Percentiles rank a stretch among this genome's conserved stretches.
These are phyloP conservation scores for Pachyrhynchus sulphureomaculatus DNA, from an alignment of 1,140 invertebrate species.

Conservation along the genomic window DNA sequence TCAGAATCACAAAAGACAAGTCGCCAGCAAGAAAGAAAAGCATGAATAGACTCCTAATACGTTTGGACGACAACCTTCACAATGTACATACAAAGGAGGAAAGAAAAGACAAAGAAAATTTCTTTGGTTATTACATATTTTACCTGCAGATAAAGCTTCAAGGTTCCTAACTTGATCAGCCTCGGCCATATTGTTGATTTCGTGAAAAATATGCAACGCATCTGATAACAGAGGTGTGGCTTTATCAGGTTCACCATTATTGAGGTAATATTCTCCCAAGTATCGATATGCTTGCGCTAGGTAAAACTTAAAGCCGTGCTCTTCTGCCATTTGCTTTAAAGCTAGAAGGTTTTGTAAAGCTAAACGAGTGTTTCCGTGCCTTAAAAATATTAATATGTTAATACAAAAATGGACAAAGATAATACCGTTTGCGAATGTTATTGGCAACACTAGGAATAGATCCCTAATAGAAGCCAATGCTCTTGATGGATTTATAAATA, in stretches of 20 bases:
- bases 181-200: conserved; percentile 32
- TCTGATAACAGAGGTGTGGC: conserved; percentile 43
- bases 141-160: conserved; percentile 44
- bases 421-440: background rate
- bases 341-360: conserved; percentile 38
- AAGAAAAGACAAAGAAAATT: too few species aligned
- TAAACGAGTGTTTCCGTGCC: conserved; percentile 34
- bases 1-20: too few species aligned
- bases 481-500: too few species aligned
- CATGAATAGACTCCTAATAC: too few species aligned
- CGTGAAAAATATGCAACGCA: conserved; percentile 42
- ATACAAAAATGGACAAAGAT: too few species aligned
- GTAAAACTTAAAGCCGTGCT: conserved; percentile 39
- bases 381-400: too few species aligned
- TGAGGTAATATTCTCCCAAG: conserved; percentile 46
- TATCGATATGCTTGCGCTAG: conserved; percentile 43
- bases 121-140: too few species aligned
- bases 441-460: too few species aligned
- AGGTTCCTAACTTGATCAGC: conserved; percentile 44
- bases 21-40: too few species aligned
- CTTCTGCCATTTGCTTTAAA: conserved; percentile 39
- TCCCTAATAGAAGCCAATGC: too few species aligned
- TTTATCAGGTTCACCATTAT: conserved; percentile 36
- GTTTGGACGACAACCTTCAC: too few species aligned
- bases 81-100: too few species aligned